phyloP scores from a whole-genome alignment of 2,888 invertebrate species.

The Choreutis nemorana region DNA sequence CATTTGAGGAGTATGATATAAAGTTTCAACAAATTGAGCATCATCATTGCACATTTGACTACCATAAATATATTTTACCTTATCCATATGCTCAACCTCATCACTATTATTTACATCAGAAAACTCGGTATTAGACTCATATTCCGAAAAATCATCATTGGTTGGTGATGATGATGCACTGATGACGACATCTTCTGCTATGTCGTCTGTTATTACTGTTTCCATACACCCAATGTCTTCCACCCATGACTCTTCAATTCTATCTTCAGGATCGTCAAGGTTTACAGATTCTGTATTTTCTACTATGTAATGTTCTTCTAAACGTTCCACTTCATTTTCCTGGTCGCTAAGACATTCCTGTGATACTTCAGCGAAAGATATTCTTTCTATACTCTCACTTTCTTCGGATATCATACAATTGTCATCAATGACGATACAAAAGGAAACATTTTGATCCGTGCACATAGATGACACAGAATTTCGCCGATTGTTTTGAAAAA shows the following conservation, averaged over 20 bases:
- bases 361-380: conserved; percentile 33
- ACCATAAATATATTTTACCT: conserved; percentile 36
- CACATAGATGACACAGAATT: conserved; percentile 47
- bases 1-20: conserved; percentile 45
- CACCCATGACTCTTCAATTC: conserved; percentile 42
- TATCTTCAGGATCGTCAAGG: conserved; percentile 22
- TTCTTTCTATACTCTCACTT: conserved; percentile 30
- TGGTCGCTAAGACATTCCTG: conserved; percentile 16
- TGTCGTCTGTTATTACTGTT: conserved; percentile 51
- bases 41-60: conserved; percentile 34
- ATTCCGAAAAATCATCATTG: conserved; percentile 17
- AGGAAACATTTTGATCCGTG: conserved; percentile 44
- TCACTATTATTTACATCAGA: conserved; percentile 15
- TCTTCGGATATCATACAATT: conserved; percentile 44
- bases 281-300: conserved; percentile 20
- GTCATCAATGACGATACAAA: conserved; percentile 51
- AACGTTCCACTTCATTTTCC: conserved; percentile 10
- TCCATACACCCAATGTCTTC: conserved; percentile 54
- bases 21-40: conserved; percentile 36
- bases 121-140: conserved; percentile 16
- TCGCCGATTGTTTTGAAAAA: conserved; percentile 38
- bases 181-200: conserved; percentile 40
- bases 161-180: conserved; percentile 28
- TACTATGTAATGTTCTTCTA: conserved; percentile 13
- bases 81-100: conserved; percentile 26